Base-by-base conservation (phyloP, 2,113 vertebrate genomes). In the Mugil cephalus region DNA sequence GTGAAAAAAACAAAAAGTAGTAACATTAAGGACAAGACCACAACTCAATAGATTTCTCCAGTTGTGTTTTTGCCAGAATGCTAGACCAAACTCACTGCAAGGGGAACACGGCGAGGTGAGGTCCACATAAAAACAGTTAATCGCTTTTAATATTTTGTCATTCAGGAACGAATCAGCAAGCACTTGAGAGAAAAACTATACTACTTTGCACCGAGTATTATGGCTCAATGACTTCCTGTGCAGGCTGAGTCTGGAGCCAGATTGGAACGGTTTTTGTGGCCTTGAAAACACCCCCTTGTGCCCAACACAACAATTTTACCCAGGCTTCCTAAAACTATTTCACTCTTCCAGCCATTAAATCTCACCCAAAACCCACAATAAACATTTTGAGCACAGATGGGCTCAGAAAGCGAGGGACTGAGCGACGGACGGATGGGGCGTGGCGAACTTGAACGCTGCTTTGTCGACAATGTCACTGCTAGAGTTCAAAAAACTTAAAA, bases 361-460 rank as follows among this genome's bases (percentile, higher is more conserved):
- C 66, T 82, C 70, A 67, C 70, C 54, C 60, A 36, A 61, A 86
- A 66, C 73, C 24, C 86, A 71, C 69, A 80, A 80, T 82, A 87
- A 82, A 88, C 70, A 80, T 8, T 48, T 11, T 13, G 55, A 77
- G 62, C 69, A 59, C 79, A 89, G 69, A 88, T 70, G 69, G 79
- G 42, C 56, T 59, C 17, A 8, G 35, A 30, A 46, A 36, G 53
- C 43, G 62, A 35, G 69, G 61, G 40, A 15, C 30, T 47, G 21
- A 34, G 11, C 1, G 9, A 24, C 48, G 19, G 51, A 47, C 54
- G 60, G 42, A 10, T 36, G 55, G n/a, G 19, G 11, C 1, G 9
- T 43, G 34, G 38, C 8, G 36, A 63, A 73, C 67, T 66, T 79
- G 13, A 84, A 67, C 65, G 63, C 36, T 59, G 48, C 50, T 79